Conservation (phyloP, 2,888 invertebrate species). For the Tetragonisca angustula region DNA sequence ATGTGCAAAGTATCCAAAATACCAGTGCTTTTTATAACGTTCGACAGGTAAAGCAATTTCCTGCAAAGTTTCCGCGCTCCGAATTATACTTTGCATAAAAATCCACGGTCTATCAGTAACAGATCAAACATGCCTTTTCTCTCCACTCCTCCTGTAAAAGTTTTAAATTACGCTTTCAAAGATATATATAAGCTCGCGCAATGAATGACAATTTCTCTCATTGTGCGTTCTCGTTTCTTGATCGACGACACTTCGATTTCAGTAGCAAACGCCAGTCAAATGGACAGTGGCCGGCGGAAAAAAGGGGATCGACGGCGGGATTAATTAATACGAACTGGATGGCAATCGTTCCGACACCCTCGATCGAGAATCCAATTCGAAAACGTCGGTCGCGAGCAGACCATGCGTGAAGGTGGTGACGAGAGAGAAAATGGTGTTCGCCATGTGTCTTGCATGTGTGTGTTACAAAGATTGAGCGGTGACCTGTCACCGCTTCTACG, state of each 20-base stretch:
- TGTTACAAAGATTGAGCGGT: constrained; percentile 82
- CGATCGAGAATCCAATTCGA: constrained; percentile 68
- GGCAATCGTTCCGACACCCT: constrained; percentile 46
- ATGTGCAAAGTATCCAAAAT: too few relatives aligned
- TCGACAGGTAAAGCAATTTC: too few relatives aligned
- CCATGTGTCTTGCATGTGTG: constrained; percentile 46
- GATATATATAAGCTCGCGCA: too few relatives aligned
- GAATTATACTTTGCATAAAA: too few relatives aligned
- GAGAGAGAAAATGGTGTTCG: constrained; percentile 67
- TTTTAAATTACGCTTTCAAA: too few relatives aligned
- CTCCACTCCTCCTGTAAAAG: too few relatives aligned
- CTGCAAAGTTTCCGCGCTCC: too few relatives aligned
- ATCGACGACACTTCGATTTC: neutral
- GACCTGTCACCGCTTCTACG: constrained; percentile 85
- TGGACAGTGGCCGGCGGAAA: neutral
- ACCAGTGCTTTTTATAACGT: too few relatives aligned
- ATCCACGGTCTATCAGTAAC: too few relatives aligned
- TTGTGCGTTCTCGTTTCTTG: too few relatives aligned
- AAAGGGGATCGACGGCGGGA: constrained; percentile 10
- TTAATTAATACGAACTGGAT: constrained; percentile 61
- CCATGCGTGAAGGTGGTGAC: constrained; percentile 71
- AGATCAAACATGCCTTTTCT: neutral
- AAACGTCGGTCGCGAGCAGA: constrained; percentile 64
- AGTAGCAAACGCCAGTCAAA: constrained; percentile 1
- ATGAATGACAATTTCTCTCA: neutral